Conservation (phyloP, 2,113 vertebrate genomes). For the Dendrocopos noguchii region DNA sequence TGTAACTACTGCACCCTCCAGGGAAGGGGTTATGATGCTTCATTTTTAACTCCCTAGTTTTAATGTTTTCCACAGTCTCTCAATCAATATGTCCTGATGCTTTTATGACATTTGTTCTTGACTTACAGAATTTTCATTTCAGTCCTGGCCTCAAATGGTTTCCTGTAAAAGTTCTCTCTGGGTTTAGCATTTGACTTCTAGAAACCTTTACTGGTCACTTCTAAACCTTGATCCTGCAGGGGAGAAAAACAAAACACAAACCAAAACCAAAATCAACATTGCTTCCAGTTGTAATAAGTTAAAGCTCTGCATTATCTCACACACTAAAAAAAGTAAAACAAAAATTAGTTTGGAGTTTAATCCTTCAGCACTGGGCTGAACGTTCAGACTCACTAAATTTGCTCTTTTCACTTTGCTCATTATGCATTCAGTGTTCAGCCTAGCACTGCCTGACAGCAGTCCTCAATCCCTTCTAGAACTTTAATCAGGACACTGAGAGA, state of each 20-base stretch:
- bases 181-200: neutral
- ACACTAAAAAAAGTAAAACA: neutral
- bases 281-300: neutral
- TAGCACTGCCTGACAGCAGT: neutral
- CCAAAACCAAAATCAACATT: neutral
- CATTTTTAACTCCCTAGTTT: neutral
- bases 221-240: neutral
- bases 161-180: neutral
- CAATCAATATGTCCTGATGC: neutral
- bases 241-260: neutral
- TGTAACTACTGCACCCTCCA: neutral
- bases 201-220: neutral
- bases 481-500: neutral
- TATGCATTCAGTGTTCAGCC: neutral
- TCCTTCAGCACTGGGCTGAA: neutral
- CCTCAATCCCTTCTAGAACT: neutral
- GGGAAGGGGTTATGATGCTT: neutral
- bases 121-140: neutral
- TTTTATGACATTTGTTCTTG: neutral
- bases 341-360: neutral
- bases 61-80: neutral
- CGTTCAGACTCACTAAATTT: neutral
- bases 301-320: neutral
- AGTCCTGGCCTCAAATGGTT: neutral
- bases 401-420: neutral